phyloP scores from a whole-genome alignment of 1,140 invertebrate species.

The Antheraea pernyi region DNA sequence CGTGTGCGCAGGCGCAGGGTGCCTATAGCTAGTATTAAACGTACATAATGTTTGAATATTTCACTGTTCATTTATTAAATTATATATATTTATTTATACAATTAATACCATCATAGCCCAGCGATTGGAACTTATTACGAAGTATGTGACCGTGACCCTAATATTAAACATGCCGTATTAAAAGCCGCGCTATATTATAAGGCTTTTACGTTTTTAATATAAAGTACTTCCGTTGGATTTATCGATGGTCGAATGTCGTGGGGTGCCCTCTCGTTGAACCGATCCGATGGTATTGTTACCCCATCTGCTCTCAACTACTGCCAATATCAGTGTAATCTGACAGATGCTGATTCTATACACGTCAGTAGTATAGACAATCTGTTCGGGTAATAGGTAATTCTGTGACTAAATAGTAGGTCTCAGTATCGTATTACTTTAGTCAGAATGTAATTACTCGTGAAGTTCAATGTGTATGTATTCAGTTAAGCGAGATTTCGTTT shows the following conservation, averaged over 20 bases:
- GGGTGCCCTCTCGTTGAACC: conserved; percentile 14
- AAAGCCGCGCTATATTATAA: background rate
- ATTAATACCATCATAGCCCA: too few species aligned
- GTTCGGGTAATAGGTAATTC: conserved; percentile 43
- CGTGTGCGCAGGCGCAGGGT: too few species aligned
- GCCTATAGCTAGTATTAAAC: too few species aligned
- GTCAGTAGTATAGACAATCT: conserved; percentile 17
- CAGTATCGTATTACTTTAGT: conserved; percentile 12
- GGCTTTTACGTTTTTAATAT: conserved; percentile 21
- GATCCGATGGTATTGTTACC: conserved; percentile 36
- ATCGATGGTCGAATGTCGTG: conserved; percentile 18
- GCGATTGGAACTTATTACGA: too few species aligned
- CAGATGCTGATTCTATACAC: conserved; percentile 50
- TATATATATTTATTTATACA: too few species aligned
- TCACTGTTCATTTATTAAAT: too few species aligned
- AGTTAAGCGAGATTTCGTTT: too few species aligned
- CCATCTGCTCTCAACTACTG: conserved; percentile 51
- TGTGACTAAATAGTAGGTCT: conserved; percentile 34
- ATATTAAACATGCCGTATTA: background rate
- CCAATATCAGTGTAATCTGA: conserved; percentile 27
- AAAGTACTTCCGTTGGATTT: conserved; percentile 26
- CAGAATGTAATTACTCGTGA: background rate
- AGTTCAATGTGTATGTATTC: background rate
- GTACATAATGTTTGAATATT: too few species aligned
- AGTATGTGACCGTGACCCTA: background rate